phyloP scores from a whole-genome alignment of 2,113 vertebrate genomes.

The Hemibagrus wyckioides region DNA sequence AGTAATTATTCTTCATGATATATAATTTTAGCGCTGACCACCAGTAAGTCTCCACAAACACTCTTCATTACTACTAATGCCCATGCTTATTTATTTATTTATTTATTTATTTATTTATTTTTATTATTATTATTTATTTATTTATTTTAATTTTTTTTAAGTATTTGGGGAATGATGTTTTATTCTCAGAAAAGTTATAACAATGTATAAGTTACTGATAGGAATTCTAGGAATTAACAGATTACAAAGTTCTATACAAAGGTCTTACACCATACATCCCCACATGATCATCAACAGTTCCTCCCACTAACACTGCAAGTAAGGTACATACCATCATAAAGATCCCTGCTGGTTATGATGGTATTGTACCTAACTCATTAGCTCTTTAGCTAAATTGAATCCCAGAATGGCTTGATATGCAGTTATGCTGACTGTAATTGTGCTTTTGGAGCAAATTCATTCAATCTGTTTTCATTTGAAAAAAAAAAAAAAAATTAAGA shows the following conservation, averaged over 20 bases:
- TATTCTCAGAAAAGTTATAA: not conserved
- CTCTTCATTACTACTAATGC: conserved; percentile 28
- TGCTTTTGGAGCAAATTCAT: conserved; percentile 19
- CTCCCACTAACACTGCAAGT: conserved; percentile 40
- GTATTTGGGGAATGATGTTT: not conserved
- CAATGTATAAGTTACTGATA: not conserved
- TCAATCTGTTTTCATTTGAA: not conserved
- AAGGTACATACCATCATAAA: conserved; percentile 36
- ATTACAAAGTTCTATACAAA: not conserved
- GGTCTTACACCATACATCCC: not conserved
- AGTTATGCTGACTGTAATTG: conserved; percentile 8
- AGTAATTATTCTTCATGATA: conserved; percentile 55
- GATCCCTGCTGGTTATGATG: conserved; percentile 27
- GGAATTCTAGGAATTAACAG: not conserved
- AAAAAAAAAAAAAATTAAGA: not conserved
- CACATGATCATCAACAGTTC: not conserved
- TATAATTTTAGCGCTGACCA: conserved; percentile 18
- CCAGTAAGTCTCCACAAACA: conserved; percentile 23
- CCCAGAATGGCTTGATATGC: conserved; percentile 31
- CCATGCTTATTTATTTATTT: conserved; percentile 14
- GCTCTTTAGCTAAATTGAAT: conserved; percentile 11
- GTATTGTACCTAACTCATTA: conserved; percentile 29
- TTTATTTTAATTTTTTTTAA: too few species aligned
- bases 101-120: too few species aligned
- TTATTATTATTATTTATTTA: too few species aligned